Base-by-base conservation (phyloP, 2,888 invertebrate genomes). In the Caprella mutica region DNA sequence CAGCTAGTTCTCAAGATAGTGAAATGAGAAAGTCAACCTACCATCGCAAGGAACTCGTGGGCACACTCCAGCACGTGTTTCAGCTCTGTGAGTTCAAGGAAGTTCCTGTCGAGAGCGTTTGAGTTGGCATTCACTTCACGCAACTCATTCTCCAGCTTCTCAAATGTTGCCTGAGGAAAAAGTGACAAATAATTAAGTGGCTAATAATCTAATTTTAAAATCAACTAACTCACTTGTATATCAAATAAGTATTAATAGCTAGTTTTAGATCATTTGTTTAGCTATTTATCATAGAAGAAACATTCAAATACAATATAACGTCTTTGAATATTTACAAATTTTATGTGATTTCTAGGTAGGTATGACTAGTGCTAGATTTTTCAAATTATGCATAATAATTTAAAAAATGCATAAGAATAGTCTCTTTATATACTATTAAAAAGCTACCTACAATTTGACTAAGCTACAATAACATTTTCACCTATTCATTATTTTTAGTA, bases 61-160 rank as follows among this genome's bases (percentile, higher is more conserved):
- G 96, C 92, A 72, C 91, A 93, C 72, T 88, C 85, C 56, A 97
- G 78, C 38, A 97, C 93, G 70, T 90, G 87, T 66, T 80, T 84
- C 68, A 97, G 74, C 73, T 97, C 96, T 0, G 86, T 88, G 69
- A 97, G 77, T 72, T 96, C 94, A 66, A 90, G 76, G 71, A 79
- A 93, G 74, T 94, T 96, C 67, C 86, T 85, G 74, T 91, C 89
- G 69, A 96, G 73, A 70, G 88, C 91, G 59, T 92, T 86, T 6
- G 90, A 89, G 72, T 93, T 96, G 70, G 86, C 85, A 59, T 91
- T 90, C 65, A 97, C 79, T 75, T 96, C 94, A 55, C 88, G 79
- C 66, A 97, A 83, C 74, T 97, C 96, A 67, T 87, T 86, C 73
- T 97, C 96, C 23, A 92, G 86, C 75, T 93, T 92, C 74, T 97